These are phyloP conservation scores for Aphelenchoides avenae DNA, from an alignment of 1,140 invertebrate genomes.

Conservation along the genomic window DNA sequence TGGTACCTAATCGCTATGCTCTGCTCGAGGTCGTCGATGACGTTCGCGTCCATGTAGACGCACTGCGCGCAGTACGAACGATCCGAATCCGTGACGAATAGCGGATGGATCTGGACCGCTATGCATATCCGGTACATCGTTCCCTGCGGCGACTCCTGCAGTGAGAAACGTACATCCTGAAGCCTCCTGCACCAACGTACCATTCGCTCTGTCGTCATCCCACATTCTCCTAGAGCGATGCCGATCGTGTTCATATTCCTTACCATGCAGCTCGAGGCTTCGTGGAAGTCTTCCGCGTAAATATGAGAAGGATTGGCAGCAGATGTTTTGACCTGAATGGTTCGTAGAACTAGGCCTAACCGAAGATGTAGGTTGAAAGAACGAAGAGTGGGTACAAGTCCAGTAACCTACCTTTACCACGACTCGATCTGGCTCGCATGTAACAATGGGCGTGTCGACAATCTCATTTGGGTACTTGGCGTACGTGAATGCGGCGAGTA, in stretches of 20 bases:
- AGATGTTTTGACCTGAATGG: conserved; percentile 33
- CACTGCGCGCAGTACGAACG: conserved; percentile 58
- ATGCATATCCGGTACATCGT: conserved; percentile 53
- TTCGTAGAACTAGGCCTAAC: conserved; percentile 8
- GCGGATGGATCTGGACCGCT: conserved; percentile 52
- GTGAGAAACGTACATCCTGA: neutral
- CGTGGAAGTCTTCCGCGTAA: conserved; percentile 56
- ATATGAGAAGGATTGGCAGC: conserved; percentile 56
- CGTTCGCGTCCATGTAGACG: conserved; percentile 56
- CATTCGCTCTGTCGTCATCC: conserved; percentile 55
- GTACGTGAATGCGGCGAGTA: too few relatives aligned
- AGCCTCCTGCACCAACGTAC: conserved; percentile 17
- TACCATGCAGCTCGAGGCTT: conserved; percentile 45
- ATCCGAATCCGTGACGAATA: conserved; percentile 57
- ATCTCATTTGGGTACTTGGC: conserved; percentile 54
- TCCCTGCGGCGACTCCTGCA: conserved; percentile 50
- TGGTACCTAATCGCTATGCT: conserved; percentile 44
- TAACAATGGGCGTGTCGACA: conserved; percentile 54
- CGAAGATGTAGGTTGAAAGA: conserved; percentile 6
- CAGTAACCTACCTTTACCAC: conserved; percentile 52
- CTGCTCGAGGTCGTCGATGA: conserved; percentile 56
- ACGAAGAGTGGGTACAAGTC: too few relatives aligned
- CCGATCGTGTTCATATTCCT: conserved; percentile 53
- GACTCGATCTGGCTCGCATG: conserved; percentile 50
- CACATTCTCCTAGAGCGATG: conserved; percentile 52